Conservation (phyloP, 2,888 invertebrate species). For the Oasisia sp. region DNA sequence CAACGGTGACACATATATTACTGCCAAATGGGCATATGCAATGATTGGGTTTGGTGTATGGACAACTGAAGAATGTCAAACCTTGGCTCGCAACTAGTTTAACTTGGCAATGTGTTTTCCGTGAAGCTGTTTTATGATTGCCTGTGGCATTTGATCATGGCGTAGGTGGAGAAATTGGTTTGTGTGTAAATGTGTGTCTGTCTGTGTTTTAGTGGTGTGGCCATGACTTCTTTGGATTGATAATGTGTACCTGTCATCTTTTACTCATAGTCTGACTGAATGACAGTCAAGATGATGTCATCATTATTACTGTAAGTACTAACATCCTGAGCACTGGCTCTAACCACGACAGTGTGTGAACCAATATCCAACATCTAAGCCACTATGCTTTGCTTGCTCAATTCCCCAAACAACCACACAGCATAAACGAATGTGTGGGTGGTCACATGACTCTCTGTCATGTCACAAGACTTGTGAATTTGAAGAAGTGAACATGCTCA, state of each 20-base stretch:
- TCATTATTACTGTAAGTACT: neutral
- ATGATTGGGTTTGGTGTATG: neutral
- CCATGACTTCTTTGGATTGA: neutral
- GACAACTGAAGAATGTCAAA: neutral
- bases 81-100: neutral
- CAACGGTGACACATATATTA: neutral
- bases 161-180: neutral
- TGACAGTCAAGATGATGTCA: neutral
- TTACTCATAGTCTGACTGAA: neutral
- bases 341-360: neutral
- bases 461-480: neutral
- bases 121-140: neutral
- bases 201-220: neutral
- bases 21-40: neutral
- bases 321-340: neutral
- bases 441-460: neutral
- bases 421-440: constrained; percentile 1
- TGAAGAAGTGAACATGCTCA: neutral
- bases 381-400: neutral
- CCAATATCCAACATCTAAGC: neutral
- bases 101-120: constrained; percentile 1
- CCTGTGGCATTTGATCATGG: neutral
- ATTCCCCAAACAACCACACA: neutral
- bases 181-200: neutral
- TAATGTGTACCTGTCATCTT: no score